phyloP scores from a whole-genome alignment of 2,113 vertebrate species.

The Alces alces region DNA sequence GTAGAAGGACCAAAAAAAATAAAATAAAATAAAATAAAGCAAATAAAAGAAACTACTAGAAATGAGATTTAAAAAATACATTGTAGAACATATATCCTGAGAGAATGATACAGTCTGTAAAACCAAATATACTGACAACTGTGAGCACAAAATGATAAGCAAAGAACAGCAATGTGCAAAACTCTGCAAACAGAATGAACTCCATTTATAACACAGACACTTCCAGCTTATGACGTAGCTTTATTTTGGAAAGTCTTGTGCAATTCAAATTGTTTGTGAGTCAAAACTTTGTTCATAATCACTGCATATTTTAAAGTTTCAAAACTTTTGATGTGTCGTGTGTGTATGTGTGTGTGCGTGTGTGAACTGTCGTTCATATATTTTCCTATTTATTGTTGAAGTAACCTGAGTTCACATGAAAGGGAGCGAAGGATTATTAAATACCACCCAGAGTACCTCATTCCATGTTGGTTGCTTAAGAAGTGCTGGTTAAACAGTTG shows the following conservation, averaged over 20 bases:
- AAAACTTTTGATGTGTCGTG: background rate
- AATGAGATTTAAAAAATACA: background rate
- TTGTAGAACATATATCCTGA: background rate
- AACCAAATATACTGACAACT: background rate
- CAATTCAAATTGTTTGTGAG: constrained; percentile 3
- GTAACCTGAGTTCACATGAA: background rate
- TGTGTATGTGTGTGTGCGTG: background rate
- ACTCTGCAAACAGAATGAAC: background rate
- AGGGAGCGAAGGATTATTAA: background rate
- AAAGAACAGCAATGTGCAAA: background rate
- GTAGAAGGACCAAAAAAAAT: background rate
- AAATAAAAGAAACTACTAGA: background rate
- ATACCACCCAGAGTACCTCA: fast-evolving
- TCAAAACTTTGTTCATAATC: background rate
- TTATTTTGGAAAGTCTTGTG: constrained; percentile 4
- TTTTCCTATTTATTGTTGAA: background rate
- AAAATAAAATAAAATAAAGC: background rate
- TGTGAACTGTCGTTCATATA: background rate
- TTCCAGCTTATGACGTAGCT: background rate
- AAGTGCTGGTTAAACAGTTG: background rate
- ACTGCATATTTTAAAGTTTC: constrained; percentile 29
- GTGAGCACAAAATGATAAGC: background rate
- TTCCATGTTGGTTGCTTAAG: background rate
- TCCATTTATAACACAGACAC: background rate
- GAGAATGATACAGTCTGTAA: background rate